These are phyloP conservation scores for Sarcoramphus papa DNA, from an alignment of 2,797 vertebrate genomes.

Conservation along the genomic window DNA sequence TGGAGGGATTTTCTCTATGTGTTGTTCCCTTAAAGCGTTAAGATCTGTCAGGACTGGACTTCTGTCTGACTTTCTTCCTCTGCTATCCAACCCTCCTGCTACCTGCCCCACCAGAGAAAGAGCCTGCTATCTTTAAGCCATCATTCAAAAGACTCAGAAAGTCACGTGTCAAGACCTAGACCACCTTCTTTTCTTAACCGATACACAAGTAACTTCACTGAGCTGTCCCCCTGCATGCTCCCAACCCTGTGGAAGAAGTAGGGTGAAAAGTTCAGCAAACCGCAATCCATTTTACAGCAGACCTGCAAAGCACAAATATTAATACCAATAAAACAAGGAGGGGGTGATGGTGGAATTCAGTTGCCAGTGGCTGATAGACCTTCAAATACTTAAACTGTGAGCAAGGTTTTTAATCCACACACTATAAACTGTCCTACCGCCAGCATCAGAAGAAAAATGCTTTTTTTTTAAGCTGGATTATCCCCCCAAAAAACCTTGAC, in stretches of 20 bases:
- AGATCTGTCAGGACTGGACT: not conserved
- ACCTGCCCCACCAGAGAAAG: not conserved
- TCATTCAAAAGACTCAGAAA: not conserved
- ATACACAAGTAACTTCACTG: not conserved
- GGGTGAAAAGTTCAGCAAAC: slow-evolving; percentile 48
- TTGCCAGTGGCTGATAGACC: not conserved
- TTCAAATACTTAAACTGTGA: not conserved
- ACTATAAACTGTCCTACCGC: not conserved
- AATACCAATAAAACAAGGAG: slow-evolving; percentile 2
- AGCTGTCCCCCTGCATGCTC: not conserved
- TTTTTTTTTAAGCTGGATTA: not conserved
- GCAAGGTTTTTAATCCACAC: slow-evolving; percentile 3
- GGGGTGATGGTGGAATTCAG: not conserved
- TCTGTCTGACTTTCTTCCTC: not conserved
- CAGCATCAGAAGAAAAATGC: not conserved
- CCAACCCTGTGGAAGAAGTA: not conserved
- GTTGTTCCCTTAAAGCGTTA: not conserved
- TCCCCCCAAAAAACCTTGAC: not conserved
- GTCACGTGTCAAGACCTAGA: not conserved
- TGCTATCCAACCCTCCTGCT: not conserved
- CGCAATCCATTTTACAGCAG: not conserved
- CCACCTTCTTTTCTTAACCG: not conserved
- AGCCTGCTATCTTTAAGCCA: not conserved
- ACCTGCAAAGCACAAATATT: slow-evolving; percentile 10
- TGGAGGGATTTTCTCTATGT: not conserved